Base-by-base conservation (phyloP, 2,797 vertebrate species). In the Euthynnus affinis region DNA sequence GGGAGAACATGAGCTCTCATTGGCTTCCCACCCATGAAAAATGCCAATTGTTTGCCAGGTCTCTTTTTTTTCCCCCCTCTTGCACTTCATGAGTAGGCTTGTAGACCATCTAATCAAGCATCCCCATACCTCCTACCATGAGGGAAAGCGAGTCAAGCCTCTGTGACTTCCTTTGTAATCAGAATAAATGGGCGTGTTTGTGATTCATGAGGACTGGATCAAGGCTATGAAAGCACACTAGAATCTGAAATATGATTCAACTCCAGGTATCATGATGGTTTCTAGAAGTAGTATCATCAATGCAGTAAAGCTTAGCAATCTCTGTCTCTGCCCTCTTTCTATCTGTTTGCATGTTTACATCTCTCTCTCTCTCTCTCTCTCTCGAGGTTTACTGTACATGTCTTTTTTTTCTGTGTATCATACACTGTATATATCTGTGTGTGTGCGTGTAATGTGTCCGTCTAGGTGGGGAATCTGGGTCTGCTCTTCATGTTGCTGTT, bases 401-500 rank as follows among this genome's bases (percentile, higher is more conserved):
- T 93, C 73, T 86, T 74, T 87, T 87, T 71, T 87, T 79, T 91
- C 73, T 85, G 81, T 92, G 85, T 90, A 79, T 90, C 90, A 90
- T 81, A 87, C 78, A 72, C 85, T 86, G 84, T 87, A 83, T 89
- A 87, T 93, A 86, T 93, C 77, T 90, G 81, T 94, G 85, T 86
- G 66, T 85, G 82, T 93, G 75, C 71, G 65, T 82, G 82, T 87
- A 70, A 91, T 83, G 42, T 90, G 87, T 91, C 79, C 90, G 92
- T 95, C 93, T 94, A 99, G 98, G 98, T 99, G 94, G 98, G 98
- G 94, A 99, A 99, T 95, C 97, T 99, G 89, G 98, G 98, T 91
- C 97, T 99, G 82, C 97, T 99, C 95, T 99, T 99, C 89, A 99
- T 99, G 97, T 97, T 99, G 95, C 97, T 99, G 95, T 99, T 99